Percentiles rank a stretch among this genome's conserved stretches.
Evolutionary conservation across 1,140 invertebrate species (phyloP).

Genomic region (Calephelis virginiensis): DNA sequence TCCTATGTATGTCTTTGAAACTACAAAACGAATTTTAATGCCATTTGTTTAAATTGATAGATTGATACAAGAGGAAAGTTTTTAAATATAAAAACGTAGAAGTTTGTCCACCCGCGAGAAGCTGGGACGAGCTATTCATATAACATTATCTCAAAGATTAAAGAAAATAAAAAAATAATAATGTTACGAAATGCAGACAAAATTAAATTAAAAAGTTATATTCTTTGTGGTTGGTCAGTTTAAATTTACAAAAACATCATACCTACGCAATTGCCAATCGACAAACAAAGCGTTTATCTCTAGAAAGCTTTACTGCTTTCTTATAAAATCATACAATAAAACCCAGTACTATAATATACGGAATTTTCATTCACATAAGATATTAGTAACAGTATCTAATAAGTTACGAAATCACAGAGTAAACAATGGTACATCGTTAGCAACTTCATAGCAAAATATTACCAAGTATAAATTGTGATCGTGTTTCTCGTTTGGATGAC

Average conservation of each 20-base stretch:
- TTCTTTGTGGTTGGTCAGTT: neutral
- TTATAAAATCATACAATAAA: slow-evolving; percentile 13
- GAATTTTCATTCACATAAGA: slow-evolving; percentile 14
- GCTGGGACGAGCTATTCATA: no score
- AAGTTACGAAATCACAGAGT: slow-evolving; percentile 28
- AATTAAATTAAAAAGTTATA: no score
- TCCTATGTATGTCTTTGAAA: no score
- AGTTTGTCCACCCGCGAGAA: no score
- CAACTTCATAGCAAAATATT: slow-evolving; percentile 38
- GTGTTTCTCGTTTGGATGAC: slow-evolving; percentile 23
- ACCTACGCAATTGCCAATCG: neutral
- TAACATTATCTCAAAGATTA: no score
- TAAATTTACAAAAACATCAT: neutral
- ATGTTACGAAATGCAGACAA: no score
- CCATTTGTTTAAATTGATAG: no score
- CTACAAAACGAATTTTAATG: no score
- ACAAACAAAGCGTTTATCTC: slow-evolving; percentile 1
- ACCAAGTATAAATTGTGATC: slow-evolving; percentile 38
- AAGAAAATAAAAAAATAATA: no score
- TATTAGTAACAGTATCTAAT: slow-evolving; percentile 17
- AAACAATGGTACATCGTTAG: slow-evolving; percentile 32
- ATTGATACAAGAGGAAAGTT: no score
- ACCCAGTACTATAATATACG: slow-evolving; percentile 2
- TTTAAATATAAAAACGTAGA: no score
- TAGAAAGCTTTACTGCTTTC: neutral